Conservation (phyloP, 2,797 vertebrate species). For the Gastrophryne carolinensis region DNA sequence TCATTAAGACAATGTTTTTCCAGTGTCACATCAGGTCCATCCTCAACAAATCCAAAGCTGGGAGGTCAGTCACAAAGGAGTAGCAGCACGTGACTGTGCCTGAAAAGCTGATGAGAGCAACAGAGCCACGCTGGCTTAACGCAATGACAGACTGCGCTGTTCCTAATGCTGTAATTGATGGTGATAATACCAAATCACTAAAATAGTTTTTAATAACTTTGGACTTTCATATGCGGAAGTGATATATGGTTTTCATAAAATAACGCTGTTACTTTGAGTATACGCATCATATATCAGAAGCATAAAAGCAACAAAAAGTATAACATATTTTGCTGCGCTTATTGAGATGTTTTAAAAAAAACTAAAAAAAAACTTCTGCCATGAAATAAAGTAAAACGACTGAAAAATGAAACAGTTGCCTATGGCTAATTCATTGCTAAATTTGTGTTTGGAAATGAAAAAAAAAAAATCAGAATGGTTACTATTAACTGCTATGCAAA, state of each 20-base stretch:
- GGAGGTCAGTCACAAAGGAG: background rate
- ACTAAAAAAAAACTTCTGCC: background rate
- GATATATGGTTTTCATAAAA: conserved; percentile 29
- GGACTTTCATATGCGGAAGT: conserved; percentile 4
- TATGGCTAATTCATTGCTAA: too few relatives aligned
- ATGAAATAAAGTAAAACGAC: background rate
- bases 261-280: conserved; percentile 8
- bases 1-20: conserved; percentile 22
- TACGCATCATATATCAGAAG: background rate
- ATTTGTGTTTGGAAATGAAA: too few relatives aligned
- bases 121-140: background rate
- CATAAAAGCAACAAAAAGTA: background rate
- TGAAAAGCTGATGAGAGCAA: background rate
- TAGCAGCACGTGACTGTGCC: background rate
- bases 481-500: too few relatives aligned
- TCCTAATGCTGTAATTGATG: conserved; percentile 14
- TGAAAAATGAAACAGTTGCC: background rate
- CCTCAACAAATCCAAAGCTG: background rate
- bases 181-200: conserved; percentile 12
- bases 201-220: conserved; percentile 12
- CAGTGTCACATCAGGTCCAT: background rate
- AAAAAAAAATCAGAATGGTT: too few relatives aligned
- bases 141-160: background rate
- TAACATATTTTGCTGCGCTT: background rate
- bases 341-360: background rate